These are phyloP conservation scores for Emydocephalus ijimae DNA, from an alignment of 2,113 vertebrate genomes.

Conservation along the genomic window DNA sequence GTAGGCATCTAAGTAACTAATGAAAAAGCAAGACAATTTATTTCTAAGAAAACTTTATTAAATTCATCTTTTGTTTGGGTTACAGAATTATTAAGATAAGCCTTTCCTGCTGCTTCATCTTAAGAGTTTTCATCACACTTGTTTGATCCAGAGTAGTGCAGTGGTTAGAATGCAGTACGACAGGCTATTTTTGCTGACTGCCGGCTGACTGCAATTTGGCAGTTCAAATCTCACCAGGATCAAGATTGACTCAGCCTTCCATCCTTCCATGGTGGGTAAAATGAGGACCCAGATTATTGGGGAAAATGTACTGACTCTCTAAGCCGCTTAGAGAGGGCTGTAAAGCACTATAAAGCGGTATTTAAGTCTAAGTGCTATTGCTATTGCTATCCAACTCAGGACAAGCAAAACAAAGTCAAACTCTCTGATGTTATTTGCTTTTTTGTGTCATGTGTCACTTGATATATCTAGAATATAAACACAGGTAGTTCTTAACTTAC, in stretches of 20 bases:
- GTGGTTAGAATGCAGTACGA: too few relatives aligned
- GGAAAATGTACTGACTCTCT: too few relatives aligned
- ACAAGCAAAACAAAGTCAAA: background rate
- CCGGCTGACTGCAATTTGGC: too few relatives aligned
- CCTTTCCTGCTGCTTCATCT: background rate
- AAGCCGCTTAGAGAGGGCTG: too few relatives aligned
- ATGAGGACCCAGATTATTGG: too few relatives aligned
- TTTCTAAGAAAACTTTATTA: background rate
- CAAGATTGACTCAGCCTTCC: too few relatives aligned
- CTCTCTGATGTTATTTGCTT: background rate
- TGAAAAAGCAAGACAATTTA: background rate
- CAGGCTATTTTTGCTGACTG: too few relatives aligned
- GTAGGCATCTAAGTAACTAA: background rate
- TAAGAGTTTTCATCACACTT: background rate
- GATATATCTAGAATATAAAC: background rate
- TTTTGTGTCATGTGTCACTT: background rate
- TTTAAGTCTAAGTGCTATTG: too few relatives aligned
- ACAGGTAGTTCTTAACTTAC: background rate
- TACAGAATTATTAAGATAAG: background rate
- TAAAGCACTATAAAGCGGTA: too few relatives aligned
- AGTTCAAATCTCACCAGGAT: too few relatives aligned
- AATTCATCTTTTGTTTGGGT: background rate
- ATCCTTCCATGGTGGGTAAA: too few relatives aligned
- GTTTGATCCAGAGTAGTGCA: background rate
- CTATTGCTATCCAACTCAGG: background rate